phyloP scores from a whole-genome alignment of 2,888 invertebrate genomes.

The Habrosyne pyritoides region DNA sequence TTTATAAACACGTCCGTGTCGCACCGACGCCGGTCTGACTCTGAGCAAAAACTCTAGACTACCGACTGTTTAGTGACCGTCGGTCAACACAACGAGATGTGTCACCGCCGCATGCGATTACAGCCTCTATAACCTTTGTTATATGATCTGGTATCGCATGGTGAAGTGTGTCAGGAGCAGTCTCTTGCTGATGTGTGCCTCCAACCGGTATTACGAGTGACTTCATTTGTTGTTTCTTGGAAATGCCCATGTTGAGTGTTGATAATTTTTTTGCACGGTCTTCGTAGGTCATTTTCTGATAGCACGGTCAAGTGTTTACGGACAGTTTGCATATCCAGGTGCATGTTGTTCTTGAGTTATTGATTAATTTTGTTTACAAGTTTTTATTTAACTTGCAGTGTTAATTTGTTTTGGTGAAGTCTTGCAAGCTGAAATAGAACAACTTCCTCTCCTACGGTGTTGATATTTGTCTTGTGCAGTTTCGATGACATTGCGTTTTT shows the following conservation, averaged over 20 bases:
- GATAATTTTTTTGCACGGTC: not conserved
- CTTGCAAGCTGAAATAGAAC: too few species aligned
- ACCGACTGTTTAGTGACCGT: conserved; percentile 1
- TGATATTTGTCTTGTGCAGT: too few species aligned
- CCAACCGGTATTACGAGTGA: conserved; percentile 6
- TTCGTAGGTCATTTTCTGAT: not conserved
- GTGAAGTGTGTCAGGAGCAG: not conserved
- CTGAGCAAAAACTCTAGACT: not conserved
- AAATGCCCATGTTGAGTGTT: conserved; percentile 16
- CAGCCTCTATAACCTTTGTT: not conserved
- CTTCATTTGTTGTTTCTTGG: conserved; percentile 22
- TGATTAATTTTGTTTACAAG: too few species aligned
- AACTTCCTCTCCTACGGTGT: too few species aligned
- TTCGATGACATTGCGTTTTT: too few species aligned
- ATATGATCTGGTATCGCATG: not conserved
- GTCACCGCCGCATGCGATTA: not conserved
- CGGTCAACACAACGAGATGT: not conserved
- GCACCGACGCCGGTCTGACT: conserved; percentile 4
- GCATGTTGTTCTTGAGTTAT: too few species aligned
- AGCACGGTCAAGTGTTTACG: too few species aligned
- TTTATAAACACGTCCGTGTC: conserved; percentile 17
- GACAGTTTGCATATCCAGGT: too few species aligned
- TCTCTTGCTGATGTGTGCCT: not conserved
- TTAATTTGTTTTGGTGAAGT: too few species aligned
- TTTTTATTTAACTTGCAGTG: too few species aligned